These are phyloP conservation scores for Platysteira castanea DNA, from an alignment of 2,113 vertebrate genomes.

Conservation along the genomic window DNA sequence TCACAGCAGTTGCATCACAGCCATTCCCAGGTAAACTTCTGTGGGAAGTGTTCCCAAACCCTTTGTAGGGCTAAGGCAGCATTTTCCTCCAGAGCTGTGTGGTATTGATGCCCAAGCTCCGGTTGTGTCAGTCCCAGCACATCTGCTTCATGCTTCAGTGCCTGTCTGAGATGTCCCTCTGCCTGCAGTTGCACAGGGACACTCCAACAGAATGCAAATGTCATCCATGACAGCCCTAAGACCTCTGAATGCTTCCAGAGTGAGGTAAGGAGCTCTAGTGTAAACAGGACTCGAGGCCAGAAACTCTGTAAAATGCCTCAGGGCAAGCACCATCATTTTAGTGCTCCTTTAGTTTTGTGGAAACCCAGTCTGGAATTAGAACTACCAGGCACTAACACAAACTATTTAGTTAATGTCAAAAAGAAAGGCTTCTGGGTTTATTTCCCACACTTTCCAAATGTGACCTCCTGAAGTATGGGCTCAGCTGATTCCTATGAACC, in stretches of 20 bases:
- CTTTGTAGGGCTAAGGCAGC: background rate
- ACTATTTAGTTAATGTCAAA: background rate
- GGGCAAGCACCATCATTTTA: background rate
- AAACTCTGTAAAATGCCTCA: background rate
- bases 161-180: background rate
- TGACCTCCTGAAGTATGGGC: background rate
- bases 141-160: background rate
- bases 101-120: background rate
- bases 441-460: constrained; percentile 21
- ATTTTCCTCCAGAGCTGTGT: background rate
- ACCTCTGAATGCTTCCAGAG: background rate
- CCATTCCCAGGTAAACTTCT: background rate
- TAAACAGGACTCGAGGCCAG: constrained; percentile 4
- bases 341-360: background rate
- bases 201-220: background rate
- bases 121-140: background rate
- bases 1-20: background rate
- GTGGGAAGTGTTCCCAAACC: background rate
- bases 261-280: background rate
- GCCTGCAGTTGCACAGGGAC: background rate
- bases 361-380: background rate
- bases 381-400: background rate
- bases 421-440: background rate
- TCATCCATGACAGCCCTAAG: background rate
- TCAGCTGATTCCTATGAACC: background rate